Percentiles rank a stretch among this genome's conserved stretches.
phyloP scores from a whole-genome alignment of 1,140 invertebrate genomes.

The Lepidurus couesii region DNA sequence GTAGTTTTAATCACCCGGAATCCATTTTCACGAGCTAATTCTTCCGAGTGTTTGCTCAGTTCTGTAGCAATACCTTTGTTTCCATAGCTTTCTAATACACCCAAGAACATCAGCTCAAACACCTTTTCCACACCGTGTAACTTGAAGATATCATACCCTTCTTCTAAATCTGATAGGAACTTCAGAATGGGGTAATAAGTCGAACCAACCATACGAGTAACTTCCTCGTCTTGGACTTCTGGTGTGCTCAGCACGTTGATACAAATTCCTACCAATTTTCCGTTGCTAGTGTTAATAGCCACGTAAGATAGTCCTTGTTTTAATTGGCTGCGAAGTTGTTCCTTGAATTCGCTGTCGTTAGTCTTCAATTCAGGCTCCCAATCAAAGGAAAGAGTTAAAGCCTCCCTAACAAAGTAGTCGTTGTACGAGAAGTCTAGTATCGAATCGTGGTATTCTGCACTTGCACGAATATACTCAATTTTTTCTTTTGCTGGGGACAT shows the following conservation, averaged over 20 bases:
- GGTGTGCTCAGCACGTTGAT: conserved; percentile 27
- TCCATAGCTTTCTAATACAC: conserved; percentile 1
- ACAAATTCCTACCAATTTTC: not conserved
- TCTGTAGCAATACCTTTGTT: conserved; percentile 23
- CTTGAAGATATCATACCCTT: conserved; percentile 24
- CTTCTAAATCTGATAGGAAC: conserved; percentile 27
- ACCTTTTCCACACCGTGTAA: conserved; percentile 9
- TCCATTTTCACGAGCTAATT: not conserved
- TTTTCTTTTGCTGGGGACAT: not conserved
- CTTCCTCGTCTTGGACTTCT: not conserved
- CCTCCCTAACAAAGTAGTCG: not conserved
- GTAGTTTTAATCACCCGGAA: conserved; percentile 26
- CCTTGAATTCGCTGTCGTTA: not conserved
- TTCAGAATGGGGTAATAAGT: conserved; percentile 1
- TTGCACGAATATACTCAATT: not conserved
- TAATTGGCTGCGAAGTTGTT: not conserved
- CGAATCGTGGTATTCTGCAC: not conserved
- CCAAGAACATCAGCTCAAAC: conserved; percentile 30
- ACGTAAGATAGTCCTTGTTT: not conserved
- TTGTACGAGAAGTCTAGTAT: not conserved
- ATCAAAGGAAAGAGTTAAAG: not conserved
- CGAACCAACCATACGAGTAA: not conserved
- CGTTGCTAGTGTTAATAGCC: not conserved
- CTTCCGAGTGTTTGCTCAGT: conserved; percentile 23
- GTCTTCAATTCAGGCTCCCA: not conserved